Conservation (phyloP, 1,140 invertebrate species). For the Probaryconus sp. region DNA sequence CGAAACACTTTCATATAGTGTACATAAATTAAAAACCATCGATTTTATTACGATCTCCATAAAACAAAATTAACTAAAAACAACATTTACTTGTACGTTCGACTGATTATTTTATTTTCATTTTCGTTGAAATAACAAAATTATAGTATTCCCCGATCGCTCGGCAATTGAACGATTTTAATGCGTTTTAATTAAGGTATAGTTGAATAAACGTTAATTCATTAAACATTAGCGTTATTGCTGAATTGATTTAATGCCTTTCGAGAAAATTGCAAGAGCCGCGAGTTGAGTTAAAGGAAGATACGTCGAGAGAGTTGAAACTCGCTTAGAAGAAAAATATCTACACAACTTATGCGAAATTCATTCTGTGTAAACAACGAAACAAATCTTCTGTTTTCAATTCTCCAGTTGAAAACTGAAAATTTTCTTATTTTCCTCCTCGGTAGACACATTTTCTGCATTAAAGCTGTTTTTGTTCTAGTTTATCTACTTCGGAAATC, state of each 20-base stretch:
- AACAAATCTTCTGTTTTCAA: conserved; percentile 39
- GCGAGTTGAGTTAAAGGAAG: no score
- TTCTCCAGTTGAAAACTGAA: conserved; percentile 19
- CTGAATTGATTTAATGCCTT: conserved; percentile 38
- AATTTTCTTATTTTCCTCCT: conserved; percentile 17
- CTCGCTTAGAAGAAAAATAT: conserved; percentile 40
- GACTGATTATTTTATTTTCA: no score
- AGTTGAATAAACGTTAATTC: no score
- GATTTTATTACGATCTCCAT: no score
- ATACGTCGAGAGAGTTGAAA: no score
- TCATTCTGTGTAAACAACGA: conserved; percentile 36
- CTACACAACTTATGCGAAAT: conserved; percentile 39
- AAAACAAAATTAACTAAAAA: no score
- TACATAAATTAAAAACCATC: no score
- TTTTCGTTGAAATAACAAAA: no score
- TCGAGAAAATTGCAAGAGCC: conserved; percentile 32
- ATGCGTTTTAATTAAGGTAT: conserved; percentile 30
- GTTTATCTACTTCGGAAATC: conserved; percentile 36
- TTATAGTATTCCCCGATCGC: no score
- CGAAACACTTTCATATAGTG: no score
- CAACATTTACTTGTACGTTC: no score
- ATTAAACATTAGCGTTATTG: conserved; percentile 11
- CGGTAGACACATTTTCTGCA: conserved; percentile 30
- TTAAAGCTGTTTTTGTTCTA: conserved; percentile 31
- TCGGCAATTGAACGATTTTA: no score